Evolutionary conservation across 2,113 vertebrate species (phyloP), one percentile per base, ranked within the genome.

Genomic region (Esox niger): DNA sequence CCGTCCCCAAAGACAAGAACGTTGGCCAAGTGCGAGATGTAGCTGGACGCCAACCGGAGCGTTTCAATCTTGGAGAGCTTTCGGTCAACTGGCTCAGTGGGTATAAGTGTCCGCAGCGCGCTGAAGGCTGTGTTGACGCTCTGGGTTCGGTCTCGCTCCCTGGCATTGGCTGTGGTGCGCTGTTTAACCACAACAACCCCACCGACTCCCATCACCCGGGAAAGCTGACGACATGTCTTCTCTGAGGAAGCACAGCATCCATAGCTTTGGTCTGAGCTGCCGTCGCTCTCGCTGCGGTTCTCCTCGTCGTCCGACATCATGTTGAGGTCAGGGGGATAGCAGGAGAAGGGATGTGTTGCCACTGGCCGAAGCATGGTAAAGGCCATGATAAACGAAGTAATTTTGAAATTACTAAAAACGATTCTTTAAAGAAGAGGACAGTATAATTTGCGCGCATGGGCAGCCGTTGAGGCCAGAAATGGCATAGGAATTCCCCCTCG

Each of bases 31-130:
- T 97, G 95, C 0, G 95, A 90, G 88, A 97, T 97, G 84, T 97
- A 97, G 87, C 95, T 96, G 81, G 94, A 95, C 15, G 95, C 95
- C 83, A 96, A 82, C 73, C 95, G 94, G 46, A 96, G 88, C 20
- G 94, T 97, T 86, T 96, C 95, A 68, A 97, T 95, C 73, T 97
- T 97, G 86, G 95, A 97, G 15, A 97, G 92, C 74, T 95, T 95
- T 59, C 95, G 86, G 83, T 97, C 95, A 80, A 94, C 92, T 0
- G 95, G 95, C 64, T 96, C 94, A 0, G 95, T 97, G 83, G 95
- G 95, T 82, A 97, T 97, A 73, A 97, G 93, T 30, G 95, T 96
- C 74, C 95, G 90, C 68, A 97, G 91, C 58, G 92, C 92, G 4
- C 91, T 94, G 88, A 97, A 97, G 65, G 95, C 95, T 17, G 93